Evolutionary conservation across 92 coral and sea anemone species (phyloP), one percentile per base, ranked within the genome.

Genomic region (Porites cylindrica): DNA sequence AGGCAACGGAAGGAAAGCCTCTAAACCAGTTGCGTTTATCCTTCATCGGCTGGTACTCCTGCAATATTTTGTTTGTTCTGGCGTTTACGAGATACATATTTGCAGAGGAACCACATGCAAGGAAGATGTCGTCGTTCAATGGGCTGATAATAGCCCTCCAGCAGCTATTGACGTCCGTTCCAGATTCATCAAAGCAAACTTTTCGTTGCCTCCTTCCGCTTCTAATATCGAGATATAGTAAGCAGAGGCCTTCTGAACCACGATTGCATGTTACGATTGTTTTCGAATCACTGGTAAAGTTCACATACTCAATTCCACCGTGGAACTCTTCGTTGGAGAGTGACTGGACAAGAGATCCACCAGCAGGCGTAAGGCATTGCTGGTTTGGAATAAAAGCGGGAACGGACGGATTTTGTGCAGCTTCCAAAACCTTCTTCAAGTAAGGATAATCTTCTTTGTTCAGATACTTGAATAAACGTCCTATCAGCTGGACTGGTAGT

Each of bases 311-410:
- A 43, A 85, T 85, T 13, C 89, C 89, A 21, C 84, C 89, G 60
- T 78, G 89, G 19, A 85, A 85, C 59, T 85, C 89, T 10, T 85
- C 89, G 2, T 75, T 62, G 43, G 96, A 93, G 19, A 95, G 23
- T 10, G 98, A 91, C 21, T 93, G 85, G 2, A 96, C 90, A 23
- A 94, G 88, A 24, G 98, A 90, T 19, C 99, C 99, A 9, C 99
- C 99, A 14, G 96, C 93, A 3, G 99, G 94, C 4, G 96, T 87
- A 10, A 96, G 92, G 66, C 99, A 96, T 50, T 88, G 94, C 63
- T 82, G 89, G 79, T 86, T 93, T 68, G 99, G 99, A 56, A 95
- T 81, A 70, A 96, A 92, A 60, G 93, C 96, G 10, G 96, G 90
- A 71, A 93, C 93, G 50, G 95, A 91, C 60, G 95, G 92, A 1